Percentiles rank a stretch among this genome's conserved stretches.
These are phyloP conservation scores for Temnothorax curvispinosus DNA, from an alignment of 1,140 invertebrate species.

Conservation along the genomic window DNA sequence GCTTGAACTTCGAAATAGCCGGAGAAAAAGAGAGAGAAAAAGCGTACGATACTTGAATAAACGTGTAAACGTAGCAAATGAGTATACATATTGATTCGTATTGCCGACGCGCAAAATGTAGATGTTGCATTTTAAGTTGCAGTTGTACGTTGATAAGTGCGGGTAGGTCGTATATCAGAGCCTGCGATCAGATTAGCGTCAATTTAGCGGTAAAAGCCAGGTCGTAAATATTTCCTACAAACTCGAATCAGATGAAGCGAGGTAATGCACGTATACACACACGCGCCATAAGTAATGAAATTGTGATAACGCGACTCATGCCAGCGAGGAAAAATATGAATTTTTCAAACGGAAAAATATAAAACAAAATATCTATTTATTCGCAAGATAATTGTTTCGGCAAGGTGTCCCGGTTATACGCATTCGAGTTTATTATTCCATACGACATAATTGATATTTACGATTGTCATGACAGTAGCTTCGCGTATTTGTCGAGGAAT, in stretches of 20 bases:
- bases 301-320: slow-evolving; percentile 44
- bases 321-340: slow-evolving; percentile 20
- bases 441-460: not conserved
- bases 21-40: not conserved
- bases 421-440: not conserved
- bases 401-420: not conserved
- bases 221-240: slow-evolving; percentile 54
- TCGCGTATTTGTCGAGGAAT: not conserved
- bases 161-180: slow-evolving; percentile 40
- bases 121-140: slow-evolving; percentile 52
- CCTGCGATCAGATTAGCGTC: slow-evolving; percentile 54
- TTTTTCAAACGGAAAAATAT: not conserved
- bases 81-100: slow-evolving; percentile 33
- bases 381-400: not conserved
- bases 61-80: not conserved
- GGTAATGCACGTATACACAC: not conserved
- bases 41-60: not conserved
- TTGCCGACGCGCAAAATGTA: slow-evolving; percentile 31
- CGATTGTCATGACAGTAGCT: not conserved
- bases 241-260: slow-evolving; percentile 44
- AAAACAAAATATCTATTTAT: slow-evolving; percentile 11
- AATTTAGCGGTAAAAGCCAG: slow-evolving; percentile 55
- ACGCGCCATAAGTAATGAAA: slow-evolving; percentile 45
- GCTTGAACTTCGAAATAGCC: not conserved
- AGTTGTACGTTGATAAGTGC: slow-evolving; percentile 43